Percentiles rank a stretch among this genome's conserved stretches.
phyloP scores from a whole-genome alignment of 2,888 invertebrate genomes.

The Leptogaster cylindrica region DNA sequence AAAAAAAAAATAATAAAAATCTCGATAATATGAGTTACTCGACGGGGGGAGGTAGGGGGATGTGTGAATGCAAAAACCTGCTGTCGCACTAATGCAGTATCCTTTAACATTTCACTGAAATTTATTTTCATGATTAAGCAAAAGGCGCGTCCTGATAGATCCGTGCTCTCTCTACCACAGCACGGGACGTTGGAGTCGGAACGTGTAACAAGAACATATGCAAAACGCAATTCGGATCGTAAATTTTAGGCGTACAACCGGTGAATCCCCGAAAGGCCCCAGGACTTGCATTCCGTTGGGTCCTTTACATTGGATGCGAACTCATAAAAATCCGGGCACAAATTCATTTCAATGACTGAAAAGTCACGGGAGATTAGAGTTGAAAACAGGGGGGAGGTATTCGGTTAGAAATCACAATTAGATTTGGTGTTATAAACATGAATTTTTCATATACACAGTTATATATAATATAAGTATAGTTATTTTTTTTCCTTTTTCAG shows the following conservation, averaged over 20 bases:
- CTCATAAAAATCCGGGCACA: background rate
- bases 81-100: constrained; percentile 14
- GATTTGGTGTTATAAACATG: constrained; percentile 31
- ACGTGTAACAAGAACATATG: background rate
- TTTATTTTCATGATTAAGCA: constrained; percentile 29
- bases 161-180: background rate
- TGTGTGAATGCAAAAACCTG: no score
- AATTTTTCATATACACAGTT: no score
- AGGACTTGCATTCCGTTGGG: background rate
- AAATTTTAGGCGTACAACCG: background rate
- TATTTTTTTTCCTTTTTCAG: constrained; percentile 24
- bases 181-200: background rate
- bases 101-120: constrained; percentile 6
- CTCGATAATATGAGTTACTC: no score
- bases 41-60: no score
- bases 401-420: constrained; percentile 6
- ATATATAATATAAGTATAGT: no score
- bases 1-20: no score
- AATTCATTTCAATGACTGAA: background rate
- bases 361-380: background rate
- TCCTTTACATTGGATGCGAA: background rate
- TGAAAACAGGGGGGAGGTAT: no score
- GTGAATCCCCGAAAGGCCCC: background rate
- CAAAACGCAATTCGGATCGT: background rate
- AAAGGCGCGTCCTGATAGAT: background rate